Evolutionary conservation across 2,113 vertebrate genomes (phyloP), one percentile per base, ranked within the genome.

Genomic region (Macheiramphus alcinus): DNA sequence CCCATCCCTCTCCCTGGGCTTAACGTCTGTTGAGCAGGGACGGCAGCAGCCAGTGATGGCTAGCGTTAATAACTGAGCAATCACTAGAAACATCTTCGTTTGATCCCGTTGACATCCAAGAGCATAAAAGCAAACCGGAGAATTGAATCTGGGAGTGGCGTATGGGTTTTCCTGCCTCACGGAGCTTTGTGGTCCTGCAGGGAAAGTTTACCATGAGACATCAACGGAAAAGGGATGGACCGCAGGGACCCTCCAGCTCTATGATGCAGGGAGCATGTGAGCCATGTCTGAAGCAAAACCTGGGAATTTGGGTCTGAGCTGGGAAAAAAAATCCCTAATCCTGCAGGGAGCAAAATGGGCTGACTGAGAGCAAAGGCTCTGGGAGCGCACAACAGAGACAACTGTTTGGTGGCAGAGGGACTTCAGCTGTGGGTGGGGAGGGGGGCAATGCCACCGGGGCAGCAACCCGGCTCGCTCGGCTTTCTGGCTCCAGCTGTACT

Each of bases 191-290:
- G 48, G 15, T 65, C 79, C 82, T 31, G 61, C 59, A 1, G 87
- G 76, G 48, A 56, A 84, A 81, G 55, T 42, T 81, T 3, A 25
- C 47, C 50, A 34, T 83, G 59, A 78, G 22, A 62, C 26, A 20
- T 7, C 75, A 17, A 0, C 0, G 2, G 71, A 8, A 11, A 43
- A 68, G 32, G 74, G 71, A 17, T 0, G 13, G 67, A 4, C 7
- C 6, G 1, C 22, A 1, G 63, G 34, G 40, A 9, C 38, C 11
- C 16, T 19, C 40, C 2, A 7, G 17, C 31, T 20, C 56, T 8
- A 0, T 1, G 22, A 9, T 21, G 40, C 47, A 31, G 23, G 29
- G 21, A n/a, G 29, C 0, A 0, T 4, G 52, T 2, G 55, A 58
- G 83, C 31, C 17, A 16, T 0, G 0, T 5, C 8, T 43, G 78